Evolutionary conservation across 2,888 invertebrate species (phyloP).

Genomic region (Argyresthia goedartella): DNA sequence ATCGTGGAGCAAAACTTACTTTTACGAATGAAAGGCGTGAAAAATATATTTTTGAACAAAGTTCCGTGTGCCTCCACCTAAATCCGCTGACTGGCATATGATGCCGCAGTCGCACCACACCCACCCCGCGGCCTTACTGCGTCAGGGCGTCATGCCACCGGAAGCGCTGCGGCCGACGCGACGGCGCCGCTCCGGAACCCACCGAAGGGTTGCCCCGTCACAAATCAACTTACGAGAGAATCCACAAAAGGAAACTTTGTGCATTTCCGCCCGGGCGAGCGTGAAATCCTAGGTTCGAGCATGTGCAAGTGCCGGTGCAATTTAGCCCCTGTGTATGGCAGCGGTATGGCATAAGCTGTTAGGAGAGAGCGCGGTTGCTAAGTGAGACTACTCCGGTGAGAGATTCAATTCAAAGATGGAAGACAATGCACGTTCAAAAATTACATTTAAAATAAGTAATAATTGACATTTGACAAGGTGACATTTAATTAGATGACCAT

Average conservation of each 20-base stretch:
- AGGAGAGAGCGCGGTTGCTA: too few relatives aligned
- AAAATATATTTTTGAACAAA: too few relatives aligned
- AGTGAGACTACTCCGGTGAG: background rate
- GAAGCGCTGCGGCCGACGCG: conserved; percentile 57
- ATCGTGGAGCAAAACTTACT: too few relatives aligned
- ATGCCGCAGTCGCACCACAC: background rate
- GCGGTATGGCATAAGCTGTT: background rate
- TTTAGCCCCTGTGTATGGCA: background rate
- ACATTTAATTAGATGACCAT: too few relatives aligned
- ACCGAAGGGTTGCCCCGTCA: conserved; percentile 66
- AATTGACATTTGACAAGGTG: too few relatives aligned
- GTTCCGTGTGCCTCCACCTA: too few relatives aligned
- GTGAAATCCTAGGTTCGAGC: conserved; percentile 50
- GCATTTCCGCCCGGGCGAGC: conserved; percentile 64
- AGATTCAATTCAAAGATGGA: background rate
- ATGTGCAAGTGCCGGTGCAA: conserved; percentile 9
- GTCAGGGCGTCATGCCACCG: conserved; percentile 1
- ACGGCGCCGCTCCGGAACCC: conserved; percentile 62
- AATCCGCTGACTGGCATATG: too few relatives aligned
- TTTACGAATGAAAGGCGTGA: too few relatives aligned
- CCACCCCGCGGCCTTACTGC: background rate
- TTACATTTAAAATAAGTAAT: too few relatives aligned
- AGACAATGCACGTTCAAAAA: background rate
- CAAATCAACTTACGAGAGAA: conserved; percentile 69
- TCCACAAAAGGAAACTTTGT: conserved; percentile 70